phyloP scores from a whole-genome alignment of 2,113 vertebrate genomes.

The Sitta europaea region DNA sequence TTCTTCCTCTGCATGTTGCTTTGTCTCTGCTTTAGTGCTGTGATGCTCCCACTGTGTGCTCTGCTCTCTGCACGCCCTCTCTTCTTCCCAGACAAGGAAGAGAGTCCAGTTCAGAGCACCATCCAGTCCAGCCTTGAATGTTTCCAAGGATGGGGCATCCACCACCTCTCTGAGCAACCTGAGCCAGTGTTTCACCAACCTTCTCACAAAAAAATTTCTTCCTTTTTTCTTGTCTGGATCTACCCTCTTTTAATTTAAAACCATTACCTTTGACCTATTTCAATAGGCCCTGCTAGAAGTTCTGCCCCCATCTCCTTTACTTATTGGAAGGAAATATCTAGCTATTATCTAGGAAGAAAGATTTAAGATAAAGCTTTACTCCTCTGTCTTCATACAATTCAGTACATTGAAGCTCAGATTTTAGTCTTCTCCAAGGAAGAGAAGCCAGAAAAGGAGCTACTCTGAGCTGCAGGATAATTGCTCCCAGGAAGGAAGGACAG shows the following conservation, averaged over 20 bases:
- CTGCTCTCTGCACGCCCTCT: neutral
- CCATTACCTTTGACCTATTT: neutral
- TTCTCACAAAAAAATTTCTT: neutral
- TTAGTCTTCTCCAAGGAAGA: neutral
- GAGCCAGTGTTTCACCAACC: neutral
- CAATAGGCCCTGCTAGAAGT: neutral
- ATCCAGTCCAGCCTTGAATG: neutral
- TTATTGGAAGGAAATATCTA: neutral
- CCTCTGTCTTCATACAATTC: neutral
- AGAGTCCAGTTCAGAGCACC: neutral
- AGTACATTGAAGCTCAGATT: neutral
- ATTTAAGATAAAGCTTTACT: neutral
- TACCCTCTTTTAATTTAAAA: neutral
- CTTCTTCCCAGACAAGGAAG: neutral
- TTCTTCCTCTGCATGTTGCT: neutral
- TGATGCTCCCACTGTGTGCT: rapidly evolving
- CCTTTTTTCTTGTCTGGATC: neutral
- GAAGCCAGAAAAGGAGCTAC: neutral
- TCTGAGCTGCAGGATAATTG: neutral
- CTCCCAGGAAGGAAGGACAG: neutral
- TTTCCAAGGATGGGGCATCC: neutral
- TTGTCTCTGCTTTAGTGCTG: neutral
- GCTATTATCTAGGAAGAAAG: neutral
- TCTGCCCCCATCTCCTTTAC: neutral
- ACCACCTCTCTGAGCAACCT: neutral